Conservation (phyloP, 1,140 invertebrate genomes). For the Ruditapes philippinarum region DNA sequence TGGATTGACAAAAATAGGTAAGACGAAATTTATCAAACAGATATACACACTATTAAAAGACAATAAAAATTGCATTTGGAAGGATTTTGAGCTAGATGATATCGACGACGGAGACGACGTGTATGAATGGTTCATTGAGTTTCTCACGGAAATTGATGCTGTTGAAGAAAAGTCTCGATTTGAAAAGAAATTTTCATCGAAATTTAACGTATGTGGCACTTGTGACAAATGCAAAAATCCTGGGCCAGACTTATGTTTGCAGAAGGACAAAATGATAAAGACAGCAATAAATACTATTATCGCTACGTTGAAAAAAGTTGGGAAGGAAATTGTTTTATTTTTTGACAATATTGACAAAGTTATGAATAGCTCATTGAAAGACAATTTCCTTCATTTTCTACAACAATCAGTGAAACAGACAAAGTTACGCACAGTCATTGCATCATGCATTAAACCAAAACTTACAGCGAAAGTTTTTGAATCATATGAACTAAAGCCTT, state of each 20-base stretch:
- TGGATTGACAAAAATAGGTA: background rate
- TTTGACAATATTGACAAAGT: constrained; percentile 15
- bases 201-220: background rate
- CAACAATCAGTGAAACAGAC: background rate
- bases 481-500: background rate
- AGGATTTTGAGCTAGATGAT: background rate
- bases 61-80: background rate
- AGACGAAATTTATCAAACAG: background rate
- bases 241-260: background rate
- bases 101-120: background rate
- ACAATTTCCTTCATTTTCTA: background rate
- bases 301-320: background rate
- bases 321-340: background rate
- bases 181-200: background rate
- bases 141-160: background rate
- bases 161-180: background rate
- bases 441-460: background rate
- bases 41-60: background rate
- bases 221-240: background rate
- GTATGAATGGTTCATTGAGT: background rate
- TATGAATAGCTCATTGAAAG: background rate
- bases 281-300: background rate
- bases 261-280: background rate
- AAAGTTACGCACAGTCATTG: background rate
- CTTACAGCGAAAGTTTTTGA: background rate